Evolutionary conservation across 2,797 vertebrate species (phyloP).

Genomic region (Novumbra hubbsi): DNA sequence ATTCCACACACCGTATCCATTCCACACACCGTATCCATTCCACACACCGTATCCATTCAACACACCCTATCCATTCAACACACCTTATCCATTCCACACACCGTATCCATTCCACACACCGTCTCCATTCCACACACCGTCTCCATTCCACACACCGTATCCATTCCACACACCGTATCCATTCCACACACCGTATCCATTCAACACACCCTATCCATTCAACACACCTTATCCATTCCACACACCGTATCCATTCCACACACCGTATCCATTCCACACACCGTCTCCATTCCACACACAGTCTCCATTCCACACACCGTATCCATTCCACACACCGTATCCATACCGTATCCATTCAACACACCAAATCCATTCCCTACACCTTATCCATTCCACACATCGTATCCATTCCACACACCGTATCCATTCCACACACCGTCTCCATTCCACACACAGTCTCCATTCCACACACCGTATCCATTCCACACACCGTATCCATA

Average conservation of each 20-base stretch:
- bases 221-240: conserved; percentile 18
- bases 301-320: conserved; percentile 31
- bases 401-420: conserved; percentile 10
- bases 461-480: no score
- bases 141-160: conserved; percentile 4
- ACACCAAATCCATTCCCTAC: conserved; percentile 13
- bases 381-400: conserved; percentile 28
- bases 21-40: conserved; percentile 25
- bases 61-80: no score
- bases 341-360: conserved; percentile 30
- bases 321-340: conserved; percentile 6
- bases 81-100: conserved; percentile 28
- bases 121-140: conserved; percentile 31
- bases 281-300: no score
- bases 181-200: conserved; percentile 11
- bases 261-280: conserved; percentile 15
- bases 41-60: conserved; percentile 17
- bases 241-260: conserved; percentile 23
- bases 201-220: no score
- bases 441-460: conserved; percentile 6
- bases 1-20: conserved; percentile 22
- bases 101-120: conserved; percentile 13
- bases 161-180: conserved; percentile 27
- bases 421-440: conserved; percentile 29
- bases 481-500: conserved; percentile 23